A percentile compares a stretch with the other conserved stretches of the same genome.
These are phyloP conservation scores for Nesogale talazaci DNA, from an alignment of 2,113 vertebrate species.

Conservation along the genomic window DNA sequence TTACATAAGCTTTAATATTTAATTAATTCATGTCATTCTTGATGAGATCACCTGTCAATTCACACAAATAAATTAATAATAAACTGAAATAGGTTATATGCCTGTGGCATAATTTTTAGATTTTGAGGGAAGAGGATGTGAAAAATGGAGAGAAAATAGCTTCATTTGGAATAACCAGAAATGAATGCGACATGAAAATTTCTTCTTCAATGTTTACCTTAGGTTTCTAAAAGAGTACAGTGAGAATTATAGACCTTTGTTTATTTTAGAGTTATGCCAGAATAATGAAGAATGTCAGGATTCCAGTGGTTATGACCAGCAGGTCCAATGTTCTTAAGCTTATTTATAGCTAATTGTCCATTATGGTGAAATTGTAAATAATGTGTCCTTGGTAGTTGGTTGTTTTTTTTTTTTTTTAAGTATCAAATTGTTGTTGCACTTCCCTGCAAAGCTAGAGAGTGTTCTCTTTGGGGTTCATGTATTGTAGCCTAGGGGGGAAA, in stretches of 20 bases:
- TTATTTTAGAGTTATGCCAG: conserved; percentile 31
- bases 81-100: not conserved
- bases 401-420: not conserved
- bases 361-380: conserved; percentile 7
- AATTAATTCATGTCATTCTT: conserved; percentile 21
- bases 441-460: not conserved
- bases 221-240: not conserved
- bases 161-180: conserved; percentile 26
- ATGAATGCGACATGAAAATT: not conserved
- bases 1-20: conserved; percentile 1
- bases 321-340: not conserved
- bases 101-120: conserved; percentile 23
- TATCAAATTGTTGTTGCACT: not conserved
- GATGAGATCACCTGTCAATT: not conserved
- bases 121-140: conserved; percentile 33
- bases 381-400: not conserved
- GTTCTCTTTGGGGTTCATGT: not conserved
- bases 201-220: conserved; percentile 23
- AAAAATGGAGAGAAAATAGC: not conserved
- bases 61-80: conserved; percentile 14
- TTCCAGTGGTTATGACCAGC: not conserved
- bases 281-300: not conserved
- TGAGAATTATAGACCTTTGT: not conserved
- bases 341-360: conserved; percentile 5
- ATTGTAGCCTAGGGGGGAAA: conserved; percentile 34